Base-by-base conservation (phyloP, 2,888 invertebrate species). In the Hermaeophaga mercurialis region DNA sequence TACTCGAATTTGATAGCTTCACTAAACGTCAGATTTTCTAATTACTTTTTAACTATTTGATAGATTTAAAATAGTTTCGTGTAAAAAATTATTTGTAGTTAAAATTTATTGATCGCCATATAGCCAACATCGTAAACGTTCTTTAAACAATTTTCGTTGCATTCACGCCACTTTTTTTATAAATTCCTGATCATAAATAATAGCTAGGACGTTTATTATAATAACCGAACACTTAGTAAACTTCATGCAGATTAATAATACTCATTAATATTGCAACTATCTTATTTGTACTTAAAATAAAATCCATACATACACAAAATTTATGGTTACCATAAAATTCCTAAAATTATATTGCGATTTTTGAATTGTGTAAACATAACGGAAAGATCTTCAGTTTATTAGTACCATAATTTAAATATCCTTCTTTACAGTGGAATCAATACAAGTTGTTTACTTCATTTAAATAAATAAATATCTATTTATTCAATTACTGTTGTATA, bases 141-240 rank as follows among this genome's bases (percentile, higher is more conserved):
- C 7, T 28, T 28, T 8, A 28, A 28, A 28, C 28, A 9, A 28
- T 28, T 28, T 28, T 28, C 28, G 28, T 9, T 9, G 9, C 28
- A 6, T 4, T 7, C 8, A 9, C n/a, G 4, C 2, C 28, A 9
- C 11, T 33, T 33, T 33, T 33, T 33, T 33, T 33, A 5, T 12
- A 11, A 14, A 14, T 36, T 36, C 36, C 9, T 2, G 3, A 36
- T 3, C 14, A 26, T 43, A 43, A 43, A 43, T 43, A 43, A 43
- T 43, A 22, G 12, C 24, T 14, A 11, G 14, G 43, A 43, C 43
- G 9, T 43, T 43, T 43, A 43, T 43, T 43, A 43, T 43, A 24
- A 24, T 22, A 22, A 14, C 8, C 43, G 6, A 43, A 43, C 12
- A 43, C 43, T 43, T 43, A 43, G 43, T 24, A 24, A 43, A 43